A percentile compares a stretch with the other conserved stretches of the same genome.
These are phyloP conservation scores for Brachynemurus nebulosus DNA, from an alignment of 2,888 invertebrate genomes.

Conservation along the genomic window DNA sequence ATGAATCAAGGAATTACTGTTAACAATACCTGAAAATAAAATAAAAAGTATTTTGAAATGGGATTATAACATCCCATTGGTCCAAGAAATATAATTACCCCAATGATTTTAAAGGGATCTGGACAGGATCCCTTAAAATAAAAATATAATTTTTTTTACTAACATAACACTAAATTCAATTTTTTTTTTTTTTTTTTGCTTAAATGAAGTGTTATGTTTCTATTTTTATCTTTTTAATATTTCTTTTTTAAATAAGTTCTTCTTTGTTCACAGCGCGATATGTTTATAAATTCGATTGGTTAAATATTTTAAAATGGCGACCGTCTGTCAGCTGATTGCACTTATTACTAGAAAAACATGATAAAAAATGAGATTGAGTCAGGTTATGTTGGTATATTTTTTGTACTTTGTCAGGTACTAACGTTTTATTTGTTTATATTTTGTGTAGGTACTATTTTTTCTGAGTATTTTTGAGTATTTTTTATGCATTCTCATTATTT, in stretches of 20 bases:
- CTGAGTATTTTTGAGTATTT: too few species aligned
- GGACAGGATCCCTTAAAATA: constrained; percentile 1
- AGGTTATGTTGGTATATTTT: neutral
- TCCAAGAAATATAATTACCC: constrained; percentile 1
- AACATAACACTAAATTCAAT: too few species aligned
- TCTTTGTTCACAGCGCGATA: constrained; percentile 29
- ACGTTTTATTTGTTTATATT: too few species aligned
- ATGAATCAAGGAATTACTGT: too few species aligned
- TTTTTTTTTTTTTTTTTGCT: too few species aligned
- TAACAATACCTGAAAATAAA: too few species aligned
- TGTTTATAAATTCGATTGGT: constrained; percentile 25
- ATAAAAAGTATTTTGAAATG: too few species aligned
- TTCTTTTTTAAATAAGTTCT: constrained; percentile 4
- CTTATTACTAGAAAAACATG: neutral
- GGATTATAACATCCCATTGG: too few species aligned
- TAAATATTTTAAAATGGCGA: constrained; percentile 17
- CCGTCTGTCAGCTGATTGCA: constrained; percentile 18
- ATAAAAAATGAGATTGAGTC: neutral
- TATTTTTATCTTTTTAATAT: too few species aligned
- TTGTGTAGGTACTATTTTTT: too few species aligned
- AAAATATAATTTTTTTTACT: neutral
- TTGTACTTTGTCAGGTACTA: constrained; percentile 1
- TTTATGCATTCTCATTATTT: too few species aligned
- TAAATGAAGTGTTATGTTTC: too few species aligned
- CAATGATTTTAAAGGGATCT: constrained; percentile 2